These are phyloP conservation scores for Prochilodus magdalenae DNA, from an alignment of 2,113 vertebrate species.

Conservation along the genomic window DNA sequence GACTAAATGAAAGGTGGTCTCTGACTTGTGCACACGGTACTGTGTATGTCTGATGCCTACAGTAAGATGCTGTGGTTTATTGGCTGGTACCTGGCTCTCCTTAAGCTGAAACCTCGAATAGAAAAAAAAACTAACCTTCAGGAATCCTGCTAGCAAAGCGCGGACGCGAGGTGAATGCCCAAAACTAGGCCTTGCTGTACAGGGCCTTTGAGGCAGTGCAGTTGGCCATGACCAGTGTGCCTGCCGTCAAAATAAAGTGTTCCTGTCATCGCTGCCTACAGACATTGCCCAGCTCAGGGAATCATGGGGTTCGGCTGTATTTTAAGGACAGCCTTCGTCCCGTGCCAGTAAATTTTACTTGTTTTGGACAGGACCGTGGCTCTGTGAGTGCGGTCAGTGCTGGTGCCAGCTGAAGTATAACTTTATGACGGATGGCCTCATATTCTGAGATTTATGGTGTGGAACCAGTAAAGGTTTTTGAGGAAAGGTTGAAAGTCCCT, in stretches of 20 bases:
- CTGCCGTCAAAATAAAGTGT: constrained; percentile 46
- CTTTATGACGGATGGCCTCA: constrained; percentile 43
- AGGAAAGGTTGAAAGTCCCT: neutral
- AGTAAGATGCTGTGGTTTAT: neutral
- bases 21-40: too few relatives aligned
- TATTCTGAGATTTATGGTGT: constrained; percentile 46
- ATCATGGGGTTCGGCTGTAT: constrained; percentile 39
- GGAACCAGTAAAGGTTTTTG: constrained; percentile 3
- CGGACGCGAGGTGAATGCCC: neutral
- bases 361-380: constrained; percentile 45
- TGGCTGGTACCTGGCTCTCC: neutral
- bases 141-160: neutral
- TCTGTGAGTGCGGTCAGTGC: constrained; percentile 27
- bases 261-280: constrained; percentile 45
- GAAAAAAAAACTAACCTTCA: neutral
- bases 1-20: too few relatives aligned
- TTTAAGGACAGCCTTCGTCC: constrained; percentile 42
- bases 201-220: constrained; percentile 22
- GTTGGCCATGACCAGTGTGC: constrained; percentile 25
- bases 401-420: constrained; percentile 50
- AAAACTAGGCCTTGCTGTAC: neutral
- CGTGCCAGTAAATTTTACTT: constrained; percentile 48
- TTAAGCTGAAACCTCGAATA: neutral
- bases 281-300: constrained; percentile 14
- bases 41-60: neutral